Percentiles rank a stretch among this genome's conserved stretches.
These are phyloP conservation scores for Carapus acus DNA, from an alignment of 2,797 vertebrate species.

Conservation along the genomic window DNA sequence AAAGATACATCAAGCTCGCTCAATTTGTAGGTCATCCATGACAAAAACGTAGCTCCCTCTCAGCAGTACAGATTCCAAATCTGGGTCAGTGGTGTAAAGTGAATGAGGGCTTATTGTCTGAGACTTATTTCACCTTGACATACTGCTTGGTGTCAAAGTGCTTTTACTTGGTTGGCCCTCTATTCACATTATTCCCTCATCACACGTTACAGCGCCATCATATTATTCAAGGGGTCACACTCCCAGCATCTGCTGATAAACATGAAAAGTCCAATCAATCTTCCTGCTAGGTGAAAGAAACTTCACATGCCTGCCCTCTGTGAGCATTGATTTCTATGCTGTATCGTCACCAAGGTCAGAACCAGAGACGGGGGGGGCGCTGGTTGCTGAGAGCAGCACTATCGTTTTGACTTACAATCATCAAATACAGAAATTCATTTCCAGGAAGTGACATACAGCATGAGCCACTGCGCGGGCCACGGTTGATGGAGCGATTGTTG, in stretches of 20 bases:
- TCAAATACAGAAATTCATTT: constrained; percentile 68
- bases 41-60: constrained; percentile 60
- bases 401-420: constrained; percentile 58
- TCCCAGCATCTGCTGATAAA: constrained; percentile 20
- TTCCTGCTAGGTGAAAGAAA: constrained; percentile 30
- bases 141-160: constrained; percentile 34
- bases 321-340: constrained; percentile 55
- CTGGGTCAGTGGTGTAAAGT: constrained; percentile 60
- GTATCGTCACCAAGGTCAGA: constrained; percentile 59
- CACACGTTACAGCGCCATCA: constrained; percentile 11
- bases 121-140: constrained; percentile 63
- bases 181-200: constrained; percentile 19
- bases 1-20: constrained; percentile 69
- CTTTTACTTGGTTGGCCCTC: constrained; percentile 16
- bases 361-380: constrained; percentile 39
- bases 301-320: constrained; percentile 26
- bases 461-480: constrained; percentile 29
- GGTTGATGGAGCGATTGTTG: constrained; percentile 62
- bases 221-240: constrained; percentile 11
- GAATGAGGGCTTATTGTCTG: constrained; percentile 59
- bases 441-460: constrained; percentile 41
- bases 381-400: constrained; percentile 66
- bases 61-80: constrained; percentile 60
- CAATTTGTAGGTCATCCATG: constrained; percentile 73
- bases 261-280: constrained; percentile 43